A percentile compares a stretch with the other conserved stretches of the same genome.
Evolutionary conservation across 2,113 vertebrate genomes (phyloP).

Genomic region (Brachypodius melanocephalos): DNA sequence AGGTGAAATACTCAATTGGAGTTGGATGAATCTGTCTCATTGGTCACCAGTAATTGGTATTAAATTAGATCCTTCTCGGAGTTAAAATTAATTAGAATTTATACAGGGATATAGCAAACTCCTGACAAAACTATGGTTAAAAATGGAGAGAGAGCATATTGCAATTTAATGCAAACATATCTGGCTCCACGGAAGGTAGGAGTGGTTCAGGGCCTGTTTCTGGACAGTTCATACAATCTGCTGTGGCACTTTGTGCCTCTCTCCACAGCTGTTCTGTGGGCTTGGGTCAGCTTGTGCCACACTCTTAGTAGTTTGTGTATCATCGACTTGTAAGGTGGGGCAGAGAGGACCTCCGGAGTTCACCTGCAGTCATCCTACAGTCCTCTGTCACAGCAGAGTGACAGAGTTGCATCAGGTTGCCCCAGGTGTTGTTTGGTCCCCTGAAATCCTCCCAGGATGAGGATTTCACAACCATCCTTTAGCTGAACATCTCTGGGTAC

Average conservation of each 20-base stretch:
- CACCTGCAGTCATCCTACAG: neutral
- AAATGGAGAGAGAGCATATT: neutral
- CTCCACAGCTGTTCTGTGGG: neutral
- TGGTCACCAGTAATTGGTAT: neutral
- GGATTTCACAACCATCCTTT: neutral
- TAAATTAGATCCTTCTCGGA: neutral
- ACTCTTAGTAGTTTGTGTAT: neutral
- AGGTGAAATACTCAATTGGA: neutral
- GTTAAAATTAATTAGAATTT: neutral
- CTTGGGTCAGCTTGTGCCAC: neutral
- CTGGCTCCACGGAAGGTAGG: neutral
- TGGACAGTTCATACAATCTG: neutral
- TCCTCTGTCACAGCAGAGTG: neutral
- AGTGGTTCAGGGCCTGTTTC: neutral
- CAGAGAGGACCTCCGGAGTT: neutral
- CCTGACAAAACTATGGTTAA: neutral
- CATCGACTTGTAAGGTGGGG: rapidly evolving
- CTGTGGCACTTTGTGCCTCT: neutral
- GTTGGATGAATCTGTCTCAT: neutral
- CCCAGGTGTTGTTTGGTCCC: neutral
- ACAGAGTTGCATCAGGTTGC: neutral
- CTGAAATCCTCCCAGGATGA: neutral
- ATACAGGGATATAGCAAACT: neutral
- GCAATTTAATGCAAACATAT: neutral
- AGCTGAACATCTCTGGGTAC: neutral